Evolutionary conservation across 2,113 vertebrate genomes (phyloP), one percentile per base, ranked within the genome.

Genomic region (Misgurnus anguillicaudatus): DNA sequence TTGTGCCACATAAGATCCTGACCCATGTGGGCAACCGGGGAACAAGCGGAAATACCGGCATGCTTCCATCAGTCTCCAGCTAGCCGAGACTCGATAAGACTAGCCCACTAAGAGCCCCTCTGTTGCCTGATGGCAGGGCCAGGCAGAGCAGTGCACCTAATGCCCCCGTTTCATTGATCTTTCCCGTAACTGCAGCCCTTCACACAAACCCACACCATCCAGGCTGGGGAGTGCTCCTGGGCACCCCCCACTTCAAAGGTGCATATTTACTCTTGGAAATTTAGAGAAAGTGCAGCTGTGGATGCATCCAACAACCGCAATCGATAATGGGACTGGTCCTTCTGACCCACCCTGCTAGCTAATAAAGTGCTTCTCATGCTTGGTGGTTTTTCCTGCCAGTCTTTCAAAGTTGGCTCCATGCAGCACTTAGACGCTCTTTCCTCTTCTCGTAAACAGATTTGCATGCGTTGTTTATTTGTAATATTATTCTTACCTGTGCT

Each of bases 191-290:
- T 96, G 94, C 94, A 95, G 95, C 95, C 96, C 90, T 95, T 92
- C 92, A 93, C 92, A 95, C 90, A 94, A 96, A 97, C 95, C 97
- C 95, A 94, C 95, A 95, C 94, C 94, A 95, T 94, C 94, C 93
- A 95, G 94, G 93, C 94, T 93, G 95, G 93, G 94, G 94, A 97
- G 95, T 95, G 95, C 96, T 97, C 94, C 95, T 91, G 94, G 95
- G 93, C 94, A 95, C 93, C 94, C 95, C 94, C 92, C 93, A 95
- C 96, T 97, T 98, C 97, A 98, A 94, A 97, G 97, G 96, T 96
- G 95, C 95, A 96, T 98, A 98, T 99, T 99, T 99, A 98, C 97
- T 98, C 95, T 97, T 95, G 95, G 95, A 97, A 97, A 96, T 97
- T 95, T 96, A 96, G 96, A 93, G 94, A 97, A 96, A 98, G 97